These are phyloP conservation scores for Leucania comma DNA, from an alignment of 2,888 invertebrate species.

Conservation along the genomic window DNA sequence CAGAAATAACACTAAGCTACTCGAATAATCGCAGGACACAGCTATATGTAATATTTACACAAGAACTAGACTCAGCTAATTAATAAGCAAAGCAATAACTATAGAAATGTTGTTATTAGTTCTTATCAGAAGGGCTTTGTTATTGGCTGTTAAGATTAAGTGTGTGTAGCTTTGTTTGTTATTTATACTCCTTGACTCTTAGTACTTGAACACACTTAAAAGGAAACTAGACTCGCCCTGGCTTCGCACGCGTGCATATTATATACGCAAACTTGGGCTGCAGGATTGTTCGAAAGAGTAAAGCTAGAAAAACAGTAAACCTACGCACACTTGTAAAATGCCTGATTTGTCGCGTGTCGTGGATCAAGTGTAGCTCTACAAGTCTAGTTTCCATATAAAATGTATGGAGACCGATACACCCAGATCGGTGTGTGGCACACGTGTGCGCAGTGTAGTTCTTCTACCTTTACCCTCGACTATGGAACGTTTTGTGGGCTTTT, in stretches of 20 bases:
- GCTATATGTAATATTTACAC: background rate
- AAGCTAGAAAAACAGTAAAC: too few relatives aligned
- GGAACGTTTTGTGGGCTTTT: too few relatives aligned
- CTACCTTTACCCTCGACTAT: too few relatives aligned
- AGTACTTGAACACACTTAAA: background rate
- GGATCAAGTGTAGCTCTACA: too few relatives aligned
- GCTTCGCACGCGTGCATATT: background rate
- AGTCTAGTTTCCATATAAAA: too few relatives aligned
- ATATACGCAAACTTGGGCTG: too few relatives aligned
- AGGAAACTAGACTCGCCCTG: background rate
- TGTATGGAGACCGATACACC: too few relatives aligned
- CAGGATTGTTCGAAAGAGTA: too few relatives aligned
- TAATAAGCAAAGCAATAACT: slow-evolving; percentile 4
- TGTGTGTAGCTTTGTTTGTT: slow-evolving; percentile 41
- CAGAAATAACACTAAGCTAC: background rate
- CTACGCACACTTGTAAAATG: too few relatives aligned
- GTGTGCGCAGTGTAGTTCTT: too few relatives aligned
- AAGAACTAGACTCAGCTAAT: slow-evolving; percentile 30
- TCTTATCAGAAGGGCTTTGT: slow-evolving; percentile 55
- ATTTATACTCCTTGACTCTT: background rate
- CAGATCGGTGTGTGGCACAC: too few relatives aligned
- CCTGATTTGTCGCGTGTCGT: too few relatives aligned
- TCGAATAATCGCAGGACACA: background rate
- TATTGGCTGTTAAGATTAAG: slow-evolving; percentile 43
- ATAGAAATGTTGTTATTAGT: slow-evolving; percentile 41